Evolutionary conservation across 1,140 invertebrate species (phyloP), one percentile per base, ranked within the genome.

Genomic region (Drosophila mojavensis): DNA sequence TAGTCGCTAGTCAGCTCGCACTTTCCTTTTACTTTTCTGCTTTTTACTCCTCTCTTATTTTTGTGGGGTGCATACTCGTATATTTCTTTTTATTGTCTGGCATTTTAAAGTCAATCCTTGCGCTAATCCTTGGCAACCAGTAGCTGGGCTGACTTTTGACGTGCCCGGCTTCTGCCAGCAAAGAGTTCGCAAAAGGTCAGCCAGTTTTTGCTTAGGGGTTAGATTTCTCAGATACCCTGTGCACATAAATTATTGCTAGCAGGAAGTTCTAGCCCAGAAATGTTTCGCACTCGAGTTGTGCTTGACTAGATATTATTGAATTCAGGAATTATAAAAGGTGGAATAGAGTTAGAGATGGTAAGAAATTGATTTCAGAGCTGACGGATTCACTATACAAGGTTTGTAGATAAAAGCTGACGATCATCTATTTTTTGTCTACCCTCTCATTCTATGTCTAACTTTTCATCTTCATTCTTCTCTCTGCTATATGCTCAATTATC

Each of bases 51-150:
- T 48, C 11, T 47, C 7, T 26, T 39, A 20, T 26, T 15, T 43
- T 24, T 24, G 3, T 0, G 20, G 24, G 47, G 13, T 59, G 24
- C 36, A 36, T 7, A 39, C 36, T 39, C 36, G 36, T 64, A 41
- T 69, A 60, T 68, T 55, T 43, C 43, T 43, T 60, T 71, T 65
- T 43, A 45, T 65, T 62, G 51, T 30, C 77, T 89, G 84, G 81
- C 74, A 73, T 85, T 79, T 84, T 74, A 72, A 70, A 89, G 84
- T 89, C 84, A 89, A 89, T 90, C 78, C 84, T 75, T 75, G 78
- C 80, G 84, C 78, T 88, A 88, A 88, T 88, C 78, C 84, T 47
- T 66, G 58, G 64, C 67, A 89, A 89, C 36, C 36, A 39, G 84
- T 84, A 75, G 63, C 78, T 81, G n/a, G 45, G 54, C 58, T 82